Base-by-base conservation (phyloP, 1,140 invertebrate genomes). In the Campodea augens region DNA sequence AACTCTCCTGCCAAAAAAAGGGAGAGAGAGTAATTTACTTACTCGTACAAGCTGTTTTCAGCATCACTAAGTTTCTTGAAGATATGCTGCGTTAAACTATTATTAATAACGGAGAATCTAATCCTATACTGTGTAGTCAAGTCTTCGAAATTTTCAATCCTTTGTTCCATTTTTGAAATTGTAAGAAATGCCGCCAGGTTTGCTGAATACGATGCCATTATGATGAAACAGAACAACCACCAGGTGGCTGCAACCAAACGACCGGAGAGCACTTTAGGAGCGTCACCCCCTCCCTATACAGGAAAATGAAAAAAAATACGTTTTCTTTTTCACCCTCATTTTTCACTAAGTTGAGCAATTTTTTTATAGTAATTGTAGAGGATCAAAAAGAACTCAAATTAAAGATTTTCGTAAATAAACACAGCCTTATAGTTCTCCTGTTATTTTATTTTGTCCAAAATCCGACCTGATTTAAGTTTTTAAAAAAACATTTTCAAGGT, bases 141-240 rank as follows among this genome's bases (percentile, higher is more conserved):
- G 60, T 93, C 89, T 51, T 96, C 90, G 44, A 95, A 62, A 0
- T 84, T 87, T 55, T 92, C 88, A 37, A 97, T 82, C 0, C 87
- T 83, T 0, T 85, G 84, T 49, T 95, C 90, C 54, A 92, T 66
- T 27, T 88, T 72, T 0, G 89, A 92, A 0, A 96, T 89, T 0
- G 90, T 93, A 37, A 93, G 65, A 55, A 91, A 91, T 5, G 91
- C 91, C 23, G 92, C 90, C 53, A 96, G 70, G 64, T 96, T 97
- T 4, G 92, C 92, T 0, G 92, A 96, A 61, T 97, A 97, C 0
- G 89, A 92, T n/a, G 91, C 90, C 56, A 96, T 95, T 38, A 97
- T 90, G 56, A 96, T 93, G 61, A 96, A 96, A 3, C 89, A 89
- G 63, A 96, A 96, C 3, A 96, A 63, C 92, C 92, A 97, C 91